A percentile compares a stretch with the other conserved stretches of the same genome.
These are phyloP conservation scores for Sycobia sp. DNA, from an alignment of 1,140 invertebrate species.

Conservation along the genomic window DNA sequence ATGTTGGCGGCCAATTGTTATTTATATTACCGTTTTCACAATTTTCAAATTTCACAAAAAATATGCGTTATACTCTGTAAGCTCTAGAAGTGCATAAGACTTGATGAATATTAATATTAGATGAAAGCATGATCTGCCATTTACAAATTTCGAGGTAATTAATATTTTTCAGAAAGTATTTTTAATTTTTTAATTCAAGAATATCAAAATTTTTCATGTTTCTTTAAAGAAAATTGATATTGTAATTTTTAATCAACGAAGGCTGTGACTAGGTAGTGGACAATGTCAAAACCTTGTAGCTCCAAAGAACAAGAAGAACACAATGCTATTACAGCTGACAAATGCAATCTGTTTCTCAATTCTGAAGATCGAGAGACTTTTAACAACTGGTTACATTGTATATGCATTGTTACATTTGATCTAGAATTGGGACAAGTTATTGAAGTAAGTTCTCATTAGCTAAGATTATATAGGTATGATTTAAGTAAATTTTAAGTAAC, in stretches of 20 bases:
- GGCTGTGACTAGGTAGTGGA: neutral
- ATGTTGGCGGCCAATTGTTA: too few relatives aligned
- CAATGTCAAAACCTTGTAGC: slow-evolving; percentile 29
- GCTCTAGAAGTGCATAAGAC: too few relatives aligned
- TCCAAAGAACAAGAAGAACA: slow-evolving; percentile 6
- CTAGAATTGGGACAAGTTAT: slow-evolving; percentile 96
- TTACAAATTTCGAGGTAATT: too few relatives aligned
- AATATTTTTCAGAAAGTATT: too few relatives aligned
- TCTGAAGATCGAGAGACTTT: slow-evolving; percentile 67
- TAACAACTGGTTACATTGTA: slow-evolving; percentile 93
- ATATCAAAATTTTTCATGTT: neutral
- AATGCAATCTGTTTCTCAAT: slow-evolving; percentile 44
- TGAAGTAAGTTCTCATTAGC: slow-evolving; percentile 68
- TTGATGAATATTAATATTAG: too few relatives aligned
- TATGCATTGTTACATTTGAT: slow-evolving; percentile 98
- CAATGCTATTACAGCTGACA: neutral
- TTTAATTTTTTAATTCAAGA: neutral
- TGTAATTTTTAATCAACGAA: neutral
- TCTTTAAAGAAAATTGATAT: neutral
- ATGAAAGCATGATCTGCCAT: too few relatives aligned
- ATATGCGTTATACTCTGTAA: too few relatives aligned
- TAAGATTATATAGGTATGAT: neutral
- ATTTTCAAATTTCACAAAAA: too few relatives aligned
- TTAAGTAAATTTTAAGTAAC: neutral
- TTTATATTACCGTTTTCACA: too few relatives aligned